Conservation (phyloP, 2,888 invertebrate genomes). For the Cinara cedri region DNA sequence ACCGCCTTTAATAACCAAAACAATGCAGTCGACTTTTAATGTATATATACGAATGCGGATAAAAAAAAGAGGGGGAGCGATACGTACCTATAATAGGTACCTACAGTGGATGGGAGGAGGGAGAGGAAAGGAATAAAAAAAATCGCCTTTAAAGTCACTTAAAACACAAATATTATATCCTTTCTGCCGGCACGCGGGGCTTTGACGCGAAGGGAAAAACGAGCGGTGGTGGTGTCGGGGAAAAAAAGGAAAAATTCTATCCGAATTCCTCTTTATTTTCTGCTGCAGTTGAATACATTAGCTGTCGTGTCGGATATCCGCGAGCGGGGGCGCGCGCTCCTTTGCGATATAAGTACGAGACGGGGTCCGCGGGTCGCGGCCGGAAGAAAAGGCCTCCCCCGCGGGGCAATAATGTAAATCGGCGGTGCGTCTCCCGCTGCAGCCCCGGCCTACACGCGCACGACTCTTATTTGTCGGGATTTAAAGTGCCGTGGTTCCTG, state of each 20-base stretch:
- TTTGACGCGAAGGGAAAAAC: constrained; percentile 11
- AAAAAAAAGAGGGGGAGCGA: no score
- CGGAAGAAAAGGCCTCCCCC: constrained; percentile 37
- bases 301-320: constrained; percentile 48
- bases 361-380: constrained; percentile 22
- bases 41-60: no score
- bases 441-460: background rate
- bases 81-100: background rate
- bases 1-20: constrained; percentile 25
- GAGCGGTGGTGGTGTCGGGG: no score
- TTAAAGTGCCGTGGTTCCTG: constrained; percentile 57
- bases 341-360: constrained; percentile 43
- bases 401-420: constrained; percentile 38
- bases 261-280: constrained; percentile 41
- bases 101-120: background rate
- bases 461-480: constrained; percentile 49
- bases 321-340: constrained; percentile 25
- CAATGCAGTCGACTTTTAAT: constrained; percentile 1
- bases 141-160: constrained; percentile 40
- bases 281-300: constrained; percentile 40
- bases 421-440: constrained; percentile 26
- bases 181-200: background rate
- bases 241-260: constrained; percentile 21
- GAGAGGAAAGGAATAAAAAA: background rate
- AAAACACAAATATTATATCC: constrained; percentile 51